Evolutionary conservation across 2,113 vertebrate genomes (phyloP), one percentile per base, ranked within the genome.

Genomic region (Eupsittula cactorum): DNA sequence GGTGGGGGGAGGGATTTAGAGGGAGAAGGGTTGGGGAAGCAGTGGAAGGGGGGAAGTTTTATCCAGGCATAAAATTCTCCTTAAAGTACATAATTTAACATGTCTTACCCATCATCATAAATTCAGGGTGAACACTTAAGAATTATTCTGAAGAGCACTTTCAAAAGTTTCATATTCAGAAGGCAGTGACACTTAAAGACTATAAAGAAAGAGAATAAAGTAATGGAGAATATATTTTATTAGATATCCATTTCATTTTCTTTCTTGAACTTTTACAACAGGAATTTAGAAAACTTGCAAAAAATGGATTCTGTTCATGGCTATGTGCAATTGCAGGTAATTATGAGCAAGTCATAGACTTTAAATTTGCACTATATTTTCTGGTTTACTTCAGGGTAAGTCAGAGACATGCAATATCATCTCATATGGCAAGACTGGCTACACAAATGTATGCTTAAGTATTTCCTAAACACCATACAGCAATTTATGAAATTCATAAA

Each of bases 341-440:
- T 70, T 64, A 62, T 35, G 59, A 91, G 20, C 12, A 73, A 93
- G 57, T 57, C n/a, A 65, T 31, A 25, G 52, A 68, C 90, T 70
- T 94, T 94, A 75, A 70, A 78, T 91, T 93, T 94, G 24, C 46
- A 44, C 90, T 90, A 41, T 62, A 50, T 70, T 80, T 83, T 92
- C 44, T 90, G 37, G 37, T 84, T 92, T 79, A 75, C 69, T 70
- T 67, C 55, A 90, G 62, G 25, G 31, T 41, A 74, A 88, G 24
- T 90, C 49, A 75, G 63, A 93, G 33, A 71, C 27, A n/a, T 16
- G 17, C 25, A 74, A 47, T 52, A 73, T 39, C 4, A 47, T 82
- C 89, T 92, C 41, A 74, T 77, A 69, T 63, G 9, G 5, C 57
- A 33, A 68, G 9, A 80, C 10, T 57, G 31, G 44, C 27, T 95